Base-by-base conservation (phyloP, 2,797 vertebrate species). In the Naso thynnoides region DNA sequence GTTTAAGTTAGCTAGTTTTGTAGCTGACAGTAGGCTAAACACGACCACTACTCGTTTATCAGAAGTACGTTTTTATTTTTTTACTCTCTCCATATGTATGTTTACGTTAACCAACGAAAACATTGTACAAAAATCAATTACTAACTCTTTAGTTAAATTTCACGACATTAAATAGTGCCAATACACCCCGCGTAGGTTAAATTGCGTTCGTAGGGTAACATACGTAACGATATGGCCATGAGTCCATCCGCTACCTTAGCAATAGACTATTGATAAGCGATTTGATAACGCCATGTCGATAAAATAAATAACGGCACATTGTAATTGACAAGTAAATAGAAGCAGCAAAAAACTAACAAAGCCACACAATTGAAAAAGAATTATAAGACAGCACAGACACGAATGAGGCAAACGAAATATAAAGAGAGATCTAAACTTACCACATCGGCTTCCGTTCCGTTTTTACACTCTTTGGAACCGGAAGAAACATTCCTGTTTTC, bases 401-500 rank as follows among this genome's bases (percentile, higher is more conserved):
- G 21, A 49, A 29, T 21, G 41, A 61, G 8, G 11, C 8, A 52
- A 64, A 60, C 2, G 11, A 33, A 13, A 26, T 49, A 74, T 6
- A 54, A 44, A 48, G n/a, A 52, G 4, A 59, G 29, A 74, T 16
- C 23, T 50, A 73, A 86, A 90, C 94, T 95, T 81, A 96, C 95
- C 94, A 75, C 86, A 69, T 86, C 72, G 86, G 92, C 91, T 94
- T 95, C 92, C 90, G 93, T 93, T 92, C 76, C 80, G 72, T 91
- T 92, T 91, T 91, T 73, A 81, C 79, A 79, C 88, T 91, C 88
- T 88, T 82, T 84, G 89, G 90, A 94, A 92, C 91, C 92, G 94
- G 94, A 95, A 95, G 92, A 91, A 90, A 87, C 93, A 93, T 95
- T 93, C 93, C 93, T 84, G 89, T 84, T 90, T 88, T 88, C 78